Evolutionary conservation across 2,797 vertebrate species (phyloP).

Genomic region (Lophotriccus pileatus): DNA sequence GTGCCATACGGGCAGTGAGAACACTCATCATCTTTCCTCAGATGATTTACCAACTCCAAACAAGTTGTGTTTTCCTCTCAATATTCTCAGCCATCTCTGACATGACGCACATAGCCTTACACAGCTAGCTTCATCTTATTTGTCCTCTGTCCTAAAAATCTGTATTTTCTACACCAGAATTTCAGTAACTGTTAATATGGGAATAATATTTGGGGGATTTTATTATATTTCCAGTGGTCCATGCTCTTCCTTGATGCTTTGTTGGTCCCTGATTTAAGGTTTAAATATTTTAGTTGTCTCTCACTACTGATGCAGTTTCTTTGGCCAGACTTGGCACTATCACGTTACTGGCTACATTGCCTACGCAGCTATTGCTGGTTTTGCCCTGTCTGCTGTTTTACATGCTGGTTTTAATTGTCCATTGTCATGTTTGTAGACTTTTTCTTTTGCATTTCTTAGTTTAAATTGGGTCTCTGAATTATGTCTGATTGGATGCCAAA

Average conservation of each 20-base stretch:
- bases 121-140: not conserved
- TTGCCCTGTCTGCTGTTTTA: not conserved
- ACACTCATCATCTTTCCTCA: not conserved
- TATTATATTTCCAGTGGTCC: not conserved
- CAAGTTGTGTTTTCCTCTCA: not conserved
- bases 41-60: not conserved
- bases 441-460: not conserved
- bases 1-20: not conserved
- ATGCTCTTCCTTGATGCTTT: not conserved
- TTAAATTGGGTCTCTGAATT: not conserved
- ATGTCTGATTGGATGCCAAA: not conserved
- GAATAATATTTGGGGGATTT: not conserved
- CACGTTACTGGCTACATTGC: not conserved
- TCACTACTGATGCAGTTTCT: not conserved
- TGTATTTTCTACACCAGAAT: not conserved
- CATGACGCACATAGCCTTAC: accelerated
- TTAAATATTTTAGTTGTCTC: not conserved
- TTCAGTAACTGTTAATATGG: not conserved
- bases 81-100: not conserved
- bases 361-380: not conserved
- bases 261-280: not conserved
- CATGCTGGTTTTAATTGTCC: not conserved
- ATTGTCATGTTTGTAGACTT: not conserved
- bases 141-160: not conserved
- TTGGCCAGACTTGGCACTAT: not conserved